Percentiles rank a stretch among this genome's conserved stretches.
Evolutionary conservation across 2,113 vertebrate genomes (phyloP).

Genomic region (Beaufortia kweichowensis): DNA sequence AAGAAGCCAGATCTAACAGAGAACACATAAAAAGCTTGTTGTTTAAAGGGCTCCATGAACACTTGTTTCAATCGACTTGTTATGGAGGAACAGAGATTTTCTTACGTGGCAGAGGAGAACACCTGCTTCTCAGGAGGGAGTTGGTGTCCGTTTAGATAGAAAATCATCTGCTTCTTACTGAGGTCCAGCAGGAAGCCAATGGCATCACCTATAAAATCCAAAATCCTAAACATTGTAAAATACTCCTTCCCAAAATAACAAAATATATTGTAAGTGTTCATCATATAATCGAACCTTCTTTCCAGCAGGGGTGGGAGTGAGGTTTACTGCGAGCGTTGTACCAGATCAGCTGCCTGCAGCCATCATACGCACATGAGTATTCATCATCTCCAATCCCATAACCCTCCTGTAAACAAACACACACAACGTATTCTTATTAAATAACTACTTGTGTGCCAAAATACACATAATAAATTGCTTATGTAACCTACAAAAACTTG

Average conservation of each 20-base stretch:
- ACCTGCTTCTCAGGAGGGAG: conserved; percentile 98
- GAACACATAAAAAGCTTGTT: not conserved
- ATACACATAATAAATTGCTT: no score
- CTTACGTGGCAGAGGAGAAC: conserved; percentile 95
- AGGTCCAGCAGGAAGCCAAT: conserved; percentile 96
- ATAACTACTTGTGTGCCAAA: not conserved
- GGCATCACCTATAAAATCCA: conserved; percentile 83
- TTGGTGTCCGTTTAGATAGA: conserved; percentile 95
- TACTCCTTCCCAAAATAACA: not conserved
- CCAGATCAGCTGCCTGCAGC: conserved; percentile 99
- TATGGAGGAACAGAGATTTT: conserved; percentile 25
- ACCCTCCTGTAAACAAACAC: conserved; percentile 81
- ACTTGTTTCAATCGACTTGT: not conserved
- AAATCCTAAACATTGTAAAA: conserved; percentile 23
- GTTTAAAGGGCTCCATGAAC: not conserved
- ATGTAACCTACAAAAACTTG: no score
- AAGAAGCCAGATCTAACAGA: conserved; percentile 92
- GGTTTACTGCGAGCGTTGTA: conserved; percentile 99
- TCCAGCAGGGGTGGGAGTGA: conserved; percentile 96
- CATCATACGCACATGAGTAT: conserved; percentile 96
- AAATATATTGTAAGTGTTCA: not conserved
- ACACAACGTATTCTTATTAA: conserved; percentile 17
- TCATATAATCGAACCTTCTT: conserved; percentile 83
- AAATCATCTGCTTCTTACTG: conserved; percentile 98
- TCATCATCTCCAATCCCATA: conserved; percentile 98